Conservation (phyloP, 2,888 invertebrate genomes). For the Arge pagana region DNA sequence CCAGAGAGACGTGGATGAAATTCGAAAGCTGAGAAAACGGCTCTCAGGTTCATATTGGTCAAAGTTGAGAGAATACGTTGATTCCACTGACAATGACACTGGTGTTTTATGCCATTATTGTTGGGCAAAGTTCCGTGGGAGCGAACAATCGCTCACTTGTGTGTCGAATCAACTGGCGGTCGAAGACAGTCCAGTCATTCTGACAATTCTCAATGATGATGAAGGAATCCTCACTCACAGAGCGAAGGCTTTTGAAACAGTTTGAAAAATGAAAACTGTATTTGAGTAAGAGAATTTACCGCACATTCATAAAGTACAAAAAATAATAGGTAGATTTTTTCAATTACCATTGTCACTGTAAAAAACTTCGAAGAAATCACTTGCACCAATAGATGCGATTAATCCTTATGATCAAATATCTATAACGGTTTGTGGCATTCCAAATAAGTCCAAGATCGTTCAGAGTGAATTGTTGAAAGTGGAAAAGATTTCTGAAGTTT, state of each 20-base stretch:
- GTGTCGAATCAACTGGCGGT: conserved; percentile 35
- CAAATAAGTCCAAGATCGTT: conserved; percentile 38
- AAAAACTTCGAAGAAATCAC: conserved; percentile 45
- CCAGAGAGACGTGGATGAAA: conserved; percentile 23
- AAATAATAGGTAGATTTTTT: conserved; percentile 40
- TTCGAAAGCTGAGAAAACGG: conserved; percentile 25
- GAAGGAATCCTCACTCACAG: conserved; percentile 38
- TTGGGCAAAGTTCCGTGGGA: conserved; percentile 27
- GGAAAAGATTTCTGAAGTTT: conserved; percentile 36
- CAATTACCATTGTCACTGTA: conserved; percentile 48
- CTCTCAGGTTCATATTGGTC: conserved; percentile 22
- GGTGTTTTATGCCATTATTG: conserved; percentile 1
- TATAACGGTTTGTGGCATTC: conserved; percentile 42
- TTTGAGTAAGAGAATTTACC: conserved; percentile 40
- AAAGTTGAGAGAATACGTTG: not conserved
- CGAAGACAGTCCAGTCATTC: not conserved
- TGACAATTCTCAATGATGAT: conserved; percentile 1
- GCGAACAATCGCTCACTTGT: conserved; percentile 36
- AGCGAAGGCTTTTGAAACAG: conserved; percentile 48
- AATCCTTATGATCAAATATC: conserved; percentile 41
- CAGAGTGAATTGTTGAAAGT: conserved; percentile 45
- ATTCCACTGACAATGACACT: not conserved
- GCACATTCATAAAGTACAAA: conserved; percentile 30
- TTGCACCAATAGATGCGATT: conserved; percentile 37
- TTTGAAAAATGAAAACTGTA: conserved; percentile 42